These are phyloP conservation scores for Lateolabrax maculatus DNA, from an alignment of 2,797 vertebrate genomes.

Conservation along the genomic window DNA sequence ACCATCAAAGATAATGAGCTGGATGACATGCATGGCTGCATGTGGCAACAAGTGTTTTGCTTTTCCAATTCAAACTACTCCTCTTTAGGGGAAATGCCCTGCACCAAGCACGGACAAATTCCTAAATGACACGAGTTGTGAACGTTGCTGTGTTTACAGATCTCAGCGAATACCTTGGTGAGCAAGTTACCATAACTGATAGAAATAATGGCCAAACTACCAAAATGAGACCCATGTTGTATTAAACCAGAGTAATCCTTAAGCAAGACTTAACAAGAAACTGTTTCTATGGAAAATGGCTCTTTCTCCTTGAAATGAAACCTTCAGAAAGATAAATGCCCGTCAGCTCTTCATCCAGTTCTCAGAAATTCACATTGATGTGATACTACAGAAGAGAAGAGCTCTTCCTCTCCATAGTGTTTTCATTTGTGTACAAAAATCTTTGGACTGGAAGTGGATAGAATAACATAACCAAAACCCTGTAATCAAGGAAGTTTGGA, in stretches of 20 bases:
- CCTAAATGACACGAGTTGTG: background rate
- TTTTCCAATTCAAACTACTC: background rate
- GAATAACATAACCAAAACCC: constrained; percentile 19
- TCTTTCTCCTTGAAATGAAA: background rate
- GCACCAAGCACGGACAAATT: background rate
- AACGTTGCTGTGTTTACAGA: background rate
- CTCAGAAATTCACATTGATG: constrained; percentile 12
- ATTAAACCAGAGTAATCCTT: background rate
- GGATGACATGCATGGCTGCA: constrained; percentile 13
- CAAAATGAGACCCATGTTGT: background rate
- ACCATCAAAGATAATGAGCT: constrained; percentile 30
- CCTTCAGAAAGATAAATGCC: background rate
- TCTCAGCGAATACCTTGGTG: background rate
- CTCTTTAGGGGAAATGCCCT: background rate
- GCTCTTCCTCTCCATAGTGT: background rate
- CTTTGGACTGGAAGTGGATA: constrained; percentile 21
- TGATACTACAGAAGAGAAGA: background rate
- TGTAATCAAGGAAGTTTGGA: constrained; percentile 38
- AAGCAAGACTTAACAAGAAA: too few relatives aligned
- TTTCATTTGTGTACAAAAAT: constrained; percentile 32
- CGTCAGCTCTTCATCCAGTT: constrained; percentile 6
- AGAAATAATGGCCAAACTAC: background rate
- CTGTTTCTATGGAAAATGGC: background rate
- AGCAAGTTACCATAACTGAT: background rate
- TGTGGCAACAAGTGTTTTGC: background rate